A percentile compares a stretch with the other conserved stretches of the same genome.
These are phyloP conservation scores for Eustalomyia histrio DNA, from an alignment of 2,888 invertebrate species.

Conservation along the genomic window DNA sequence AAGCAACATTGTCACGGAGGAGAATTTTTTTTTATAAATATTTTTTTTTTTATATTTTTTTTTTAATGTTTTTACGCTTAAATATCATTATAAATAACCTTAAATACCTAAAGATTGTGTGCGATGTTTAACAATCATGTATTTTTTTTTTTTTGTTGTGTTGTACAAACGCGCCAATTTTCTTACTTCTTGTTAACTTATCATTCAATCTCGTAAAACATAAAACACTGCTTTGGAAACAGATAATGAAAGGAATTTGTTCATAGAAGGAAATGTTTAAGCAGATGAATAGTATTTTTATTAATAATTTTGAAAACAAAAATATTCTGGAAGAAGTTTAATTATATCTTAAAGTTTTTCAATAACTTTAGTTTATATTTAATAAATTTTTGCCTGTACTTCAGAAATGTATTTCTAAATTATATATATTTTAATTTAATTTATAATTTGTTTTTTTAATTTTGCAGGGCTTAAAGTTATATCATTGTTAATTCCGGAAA, in stretches of 20 bases:
- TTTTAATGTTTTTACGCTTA: slow-evolving; percentile 31
- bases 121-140: slow-evolving; percentile 36
- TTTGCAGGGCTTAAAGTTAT: too few relatives aligned
- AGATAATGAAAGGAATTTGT: not conserved
- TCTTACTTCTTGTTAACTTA: slow-evolving; percentile 66
- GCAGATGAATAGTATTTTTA: too few relatives aligned
- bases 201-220: slow-evolving; percentile 61
- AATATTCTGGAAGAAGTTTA: too few relatives aligned
- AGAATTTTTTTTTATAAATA: slow-evolving; percentile 46
- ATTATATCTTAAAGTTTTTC: too few relatives aligned
- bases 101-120: slow-evolving; percentile 52
- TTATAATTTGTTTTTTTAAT: too few relatives aligned
- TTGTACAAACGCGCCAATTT: slow-evolving; percentile 63
- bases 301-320: too few relatives aligned
- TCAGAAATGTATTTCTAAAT: too few relatives aligned
- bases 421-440: too few relatives aligned
- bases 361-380: too few relatives aligned
- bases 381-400: too few relatives aligned
- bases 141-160: slow-evolving; percentile 15
- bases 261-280: not conserved
- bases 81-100: slow-evolving; percentile 51
- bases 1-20: slow-evolving; percentile 63
- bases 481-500: too few relatives aligned
- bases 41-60: not conserved
- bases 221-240: slow-evolving; percentile 38